Evolutionary conservation across 2,797 vertebrate genomes (phyloP), one percentile per base, ranked within the genome.

Genomic region (Buceros bicornis): DNA sequence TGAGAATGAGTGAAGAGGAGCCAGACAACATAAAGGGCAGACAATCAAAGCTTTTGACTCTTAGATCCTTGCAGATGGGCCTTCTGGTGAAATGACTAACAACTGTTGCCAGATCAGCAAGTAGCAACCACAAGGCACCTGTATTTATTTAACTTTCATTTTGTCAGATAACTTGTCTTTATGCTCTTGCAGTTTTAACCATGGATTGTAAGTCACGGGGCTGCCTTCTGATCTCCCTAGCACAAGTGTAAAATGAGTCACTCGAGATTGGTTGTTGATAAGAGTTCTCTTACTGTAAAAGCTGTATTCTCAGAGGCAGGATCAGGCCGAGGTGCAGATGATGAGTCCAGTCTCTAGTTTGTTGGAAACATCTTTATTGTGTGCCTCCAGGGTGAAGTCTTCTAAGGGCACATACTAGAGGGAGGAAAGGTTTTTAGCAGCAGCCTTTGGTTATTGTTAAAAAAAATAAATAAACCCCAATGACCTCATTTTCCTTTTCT

Each of bases 11-110:
- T 98, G 98, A 99, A 98, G 98, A 98, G 96, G 94, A 90, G 98
- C 98, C 98, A 98, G 98, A 98, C 97, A 97, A 95, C 97, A 93
- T 98, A 97, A 98, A 97, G 97, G 96, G 89, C 97, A 67, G 90
- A 97, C 97, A 98, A 98, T 98, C 97, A 95, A 98, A 98, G 66
- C 95, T 91, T 97, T 92, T 94, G 97, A 97, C 97, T 90, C 91
- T 98, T 93, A 98, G 97, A 98, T 98, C 97, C 98, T 94, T 88
- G 93, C 98, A 98, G 98, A 98, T 98, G 98, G 97, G 96, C 96
- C 91, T 97, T 98, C 98, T 98, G 96, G 96, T 96, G 95, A 94
- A 97, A 97, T 95, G 65, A 90, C 94, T 98, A 91, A 96, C 94
- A 97, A 94, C 84, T 78, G 64, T 88, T 98, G 98, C 98, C 98